Evolutionary conservation across 2,797 vertebrate species (phyloP).

Genomic region (Cheirogaleus major): DNA sequence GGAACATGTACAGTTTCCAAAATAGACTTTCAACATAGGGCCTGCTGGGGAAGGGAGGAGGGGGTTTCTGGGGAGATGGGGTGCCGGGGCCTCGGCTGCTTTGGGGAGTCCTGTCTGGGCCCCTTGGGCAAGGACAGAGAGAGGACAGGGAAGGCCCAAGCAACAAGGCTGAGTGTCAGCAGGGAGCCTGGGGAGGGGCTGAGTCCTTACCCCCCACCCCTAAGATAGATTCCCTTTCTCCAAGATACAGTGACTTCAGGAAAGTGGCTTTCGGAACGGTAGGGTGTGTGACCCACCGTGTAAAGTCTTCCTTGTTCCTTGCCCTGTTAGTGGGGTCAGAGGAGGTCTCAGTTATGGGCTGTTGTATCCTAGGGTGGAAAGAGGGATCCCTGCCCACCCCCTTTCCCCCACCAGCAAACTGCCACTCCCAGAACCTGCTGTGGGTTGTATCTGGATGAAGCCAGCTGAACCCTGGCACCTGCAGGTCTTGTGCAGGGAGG

Average conservation of each 20-base stretch:
- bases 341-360: not conserved
- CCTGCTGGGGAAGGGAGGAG: not conserved
- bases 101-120: not conserved
- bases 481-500: not conserved
- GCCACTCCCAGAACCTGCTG: not conserved
- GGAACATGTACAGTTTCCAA: constrained; percentile 83
- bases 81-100: not conserved
- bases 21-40: constrained; percentile 82
- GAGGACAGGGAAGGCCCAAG: not conserved
- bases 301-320: not conserved
- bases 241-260: not conserved
- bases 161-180: not conserved
- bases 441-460: not conserved
- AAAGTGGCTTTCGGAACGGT: not conserved
- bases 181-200: not conserved
- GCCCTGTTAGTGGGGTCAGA: not conserved
- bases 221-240: not conserved
- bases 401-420: rapidly evolving
- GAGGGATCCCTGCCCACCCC: too few relatives aligned
- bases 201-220: not conserved
- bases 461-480: not conserved
- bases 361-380: not conserved
- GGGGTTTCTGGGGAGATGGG: not conserved
- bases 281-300: too few relatives aligned
- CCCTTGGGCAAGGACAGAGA: not conserved